These are phyloP conservation scores for Myodes glareolus DNA, from an alignment of 2,113 vertebrate species.

Conservation along the genomic window DNA sequence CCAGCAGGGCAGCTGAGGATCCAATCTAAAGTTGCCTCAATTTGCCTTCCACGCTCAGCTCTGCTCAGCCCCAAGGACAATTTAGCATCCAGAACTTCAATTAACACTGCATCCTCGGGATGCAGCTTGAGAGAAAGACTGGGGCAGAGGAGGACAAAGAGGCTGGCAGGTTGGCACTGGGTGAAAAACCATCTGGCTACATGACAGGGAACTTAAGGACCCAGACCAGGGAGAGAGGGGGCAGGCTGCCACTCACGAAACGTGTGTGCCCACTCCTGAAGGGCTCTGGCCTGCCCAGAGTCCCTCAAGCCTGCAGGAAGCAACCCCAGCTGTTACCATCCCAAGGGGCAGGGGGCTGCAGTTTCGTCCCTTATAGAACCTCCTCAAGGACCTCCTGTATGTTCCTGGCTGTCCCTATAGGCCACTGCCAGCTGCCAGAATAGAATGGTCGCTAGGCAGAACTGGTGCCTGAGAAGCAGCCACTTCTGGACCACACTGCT, in stretches of 20 bases:
- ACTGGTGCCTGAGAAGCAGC: background rate
- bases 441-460: background rate
- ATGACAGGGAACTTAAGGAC: background rate
- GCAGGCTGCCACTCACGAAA: background rate
- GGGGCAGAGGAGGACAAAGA: background rate
- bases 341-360: background rate
- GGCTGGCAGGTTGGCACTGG: background rate
- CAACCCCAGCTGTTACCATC: background rate
- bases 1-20: background rate
- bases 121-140: background rate
- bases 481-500: background rate
- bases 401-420: background rate
- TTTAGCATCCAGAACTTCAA: slow-evolving; percentile 53
- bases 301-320: background rate
- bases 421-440: background rate
- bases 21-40: background rate
- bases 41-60: background rate
- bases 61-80: background rate
- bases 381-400: background rate
- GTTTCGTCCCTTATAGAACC: background rate
- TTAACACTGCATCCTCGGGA: slow-evolving; percentile 43
- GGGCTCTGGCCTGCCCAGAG: background rate
- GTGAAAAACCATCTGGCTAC: background rate
- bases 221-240: background rate
- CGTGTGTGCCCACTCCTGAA: background rate